Conservation (phyloP, 2,113 vertebrate genomes). For the Onychostruthus taczanowskii region DNA sequence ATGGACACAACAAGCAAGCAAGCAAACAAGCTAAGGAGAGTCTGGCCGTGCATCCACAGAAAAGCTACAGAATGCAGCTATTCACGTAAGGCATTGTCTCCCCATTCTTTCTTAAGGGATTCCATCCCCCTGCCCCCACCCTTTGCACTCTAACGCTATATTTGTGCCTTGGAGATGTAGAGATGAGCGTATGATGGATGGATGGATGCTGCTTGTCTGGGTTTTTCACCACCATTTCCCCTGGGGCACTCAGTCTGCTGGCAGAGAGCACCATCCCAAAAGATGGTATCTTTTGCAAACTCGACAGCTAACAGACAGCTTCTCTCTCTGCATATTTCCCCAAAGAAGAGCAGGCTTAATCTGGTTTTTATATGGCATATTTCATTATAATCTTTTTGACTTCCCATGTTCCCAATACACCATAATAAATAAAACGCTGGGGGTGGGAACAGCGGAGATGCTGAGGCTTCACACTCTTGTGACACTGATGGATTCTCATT, state of each 20-base stretch:
- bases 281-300: conserved; percentile 84
- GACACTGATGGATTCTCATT: conserved; percentile 77
- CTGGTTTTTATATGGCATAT: conserved; percentile 76
- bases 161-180: conserved; percentile 69
- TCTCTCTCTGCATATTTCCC: conserved; percentile 78
- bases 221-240: conserved; percentile 80
- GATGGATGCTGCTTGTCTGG: conserved; percentile 78
- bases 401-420: conserved; percentile 65
- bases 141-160: conserved; percentile 55
- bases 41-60: background rate
- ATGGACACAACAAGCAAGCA: background rate
- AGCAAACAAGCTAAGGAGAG: background rate
- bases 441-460: conserved; percentile 61
- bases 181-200: conserved; percentile 76
- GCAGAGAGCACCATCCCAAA: conserved; percentile 77
- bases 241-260: conserved; percentile 77
- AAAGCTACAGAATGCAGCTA: background rate
- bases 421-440: conserved; percentile 62
- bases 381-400: conserved; percentile 78
- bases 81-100: conserved; percentile 9
- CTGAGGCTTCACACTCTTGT: conserved; percentile 69
- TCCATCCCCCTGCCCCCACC: conserved; percentile 49
- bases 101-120: conserved; percentile 55
- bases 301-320: conserved; percentile 82
- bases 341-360: conserved; percentile 81